Percentiles rank a stretch among this genome's conserved stretches.
Evolutionary conservation across 2,797 vertebrate genomes (phyloP).

Genomic region (Channa striata): DNA sequence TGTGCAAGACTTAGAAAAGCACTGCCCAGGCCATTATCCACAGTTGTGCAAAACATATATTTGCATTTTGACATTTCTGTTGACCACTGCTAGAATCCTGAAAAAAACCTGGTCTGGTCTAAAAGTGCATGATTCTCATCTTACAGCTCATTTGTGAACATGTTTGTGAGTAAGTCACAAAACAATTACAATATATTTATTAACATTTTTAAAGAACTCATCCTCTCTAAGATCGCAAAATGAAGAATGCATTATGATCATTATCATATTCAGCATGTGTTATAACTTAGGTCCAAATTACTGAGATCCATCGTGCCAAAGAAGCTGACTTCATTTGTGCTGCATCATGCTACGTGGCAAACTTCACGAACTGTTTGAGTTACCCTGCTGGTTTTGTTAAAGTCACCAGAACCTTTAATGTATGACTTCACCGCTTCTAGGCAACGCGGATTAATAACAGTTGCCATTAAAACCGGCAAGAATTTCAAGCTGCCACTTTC

Average conservation of each 20-base stretch:
- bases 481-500: conserved; percentile 47
- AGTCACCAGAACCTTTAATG: conserved; percentile 15
- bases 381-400: conserved; percentile 26
- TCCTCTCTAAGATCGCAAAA: background rate
- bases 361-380: conserved; percentile 19
- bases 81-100: conserved; percentile 12
- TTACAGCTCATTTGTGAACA: background rate
- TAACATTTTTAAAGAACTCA: background rate
- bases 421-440: conserved; percentile 35
- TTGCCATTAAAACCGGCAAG: conserved; percentile 58
- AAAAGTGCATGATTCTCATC: background rate
- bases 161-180: too few species aligned
- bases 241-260: background rate
- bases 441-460: conserved; percentile 58
- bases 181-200: background rate
- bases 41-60: conserved; percentile 54
- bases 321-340: conserved; percentile 23
- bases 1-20: conserved; percentile 40
- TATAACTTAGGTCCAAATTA: conserved; percentile 6
- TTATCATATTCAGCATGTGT: background rate
- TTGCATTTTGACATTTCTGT: conserved; percentile 59
- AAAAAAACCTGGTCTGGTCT: background rate
- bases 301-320: conserved; percentile 21
- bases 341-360: conserved; percentile 52
- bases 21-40: conserved; percentile 38